Percentiles rank a stretch among this genome's conserved stretches.
These are phyloP conservation scores for Gonatopus flavifemur DNA, from an alignment of 1,140 invertebrate species.

Conservation along the genomic window DNA sequence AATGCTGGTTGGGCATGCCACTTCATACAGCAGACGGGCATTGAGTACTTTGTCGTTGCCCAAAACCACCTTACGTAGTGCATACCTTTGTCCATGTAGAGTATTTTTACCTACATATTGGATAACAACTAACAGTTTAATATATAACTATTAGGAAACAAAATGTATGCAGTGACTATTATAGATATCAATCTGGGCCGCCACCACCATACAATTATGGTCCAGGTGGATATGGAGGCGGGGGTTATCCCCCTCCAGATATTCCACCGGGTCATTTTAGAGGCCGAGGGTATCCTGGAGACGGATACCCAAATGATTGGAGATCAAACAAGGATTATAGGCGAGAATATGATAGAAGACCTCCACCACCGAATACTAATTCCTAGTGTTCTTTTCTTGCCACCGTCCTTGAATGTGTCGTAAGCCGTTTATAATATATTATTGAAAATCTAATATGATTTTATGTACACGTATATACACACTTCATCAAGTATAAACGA, in stretches of 20 bases:
- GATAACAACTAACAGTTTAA: no score
- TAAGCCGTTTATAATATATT: constrained; percentile 34
- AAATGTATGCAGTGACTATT: constrained; percentile 45
- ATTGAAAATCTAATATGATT: constrained; percentile 15
- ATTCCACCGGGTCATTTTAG: constrained; percentile 48
- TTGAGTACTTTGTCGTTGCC: no score
- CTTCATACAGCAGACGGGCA: no score
- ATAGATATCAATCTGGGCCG: constrained; percentile 52
- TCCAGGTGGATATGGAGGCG: constrained; percentile 29
- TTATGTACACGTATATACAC: constrained; percentile 14
- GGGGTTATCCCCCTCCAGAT: constrained; percentile 46
- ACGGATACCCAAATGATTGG: constrained; percentile 52
- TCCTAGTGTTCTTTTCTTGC: constrained; percentile 51
- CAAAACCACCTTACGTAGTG: no score
- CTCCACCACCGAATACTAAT: constrained; percentile 52
- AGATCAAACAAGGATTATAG: constrained; percentile 58
- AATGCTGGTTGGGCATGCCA: no score
- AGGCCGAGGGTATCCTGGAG: constrained; percentile 42
- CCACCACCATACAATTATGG: constrained; percentile 46
- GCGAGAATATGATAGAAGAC: constrained; percentile 61
- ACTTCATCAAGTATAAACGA: background rate
- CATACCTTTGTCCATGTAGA: no score
- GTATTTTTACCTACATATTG: no score
- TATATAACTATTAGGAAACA: background rate
- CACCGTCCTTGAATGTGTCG: constrained; percentile 41